Conservation (phyloP, 64 coral and sea anemone species). For the Pocillopora damicornis region DNA sequence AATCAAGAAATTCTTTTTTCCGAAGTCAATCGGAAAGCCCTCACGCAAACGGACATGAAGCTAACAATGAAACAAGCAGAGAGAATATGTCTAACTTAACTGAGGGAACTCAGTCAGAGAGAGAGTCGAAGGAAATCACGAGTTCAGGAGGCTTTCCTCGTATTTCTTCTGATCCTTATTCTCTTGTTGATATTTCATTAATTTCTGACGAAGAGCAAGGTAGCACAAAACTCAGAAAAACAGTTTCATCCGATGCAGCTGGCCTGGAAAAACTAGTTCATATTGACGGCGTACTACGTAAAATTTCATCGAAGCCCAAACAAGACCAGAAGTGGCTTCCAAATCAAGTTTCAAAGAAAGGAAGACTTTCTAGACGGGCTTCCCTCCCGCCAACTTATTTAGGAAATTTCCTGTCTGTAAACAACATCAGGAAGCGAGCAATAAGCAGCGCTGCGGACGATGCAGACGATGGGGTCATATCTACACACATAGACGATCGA, state of each 20-base stretch:
- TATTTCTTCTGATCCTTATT: background rate
- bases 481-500: background rate
- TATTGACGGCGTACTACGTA: background rate
- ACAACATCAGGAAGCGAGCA: slow-evolving; percentile 24
- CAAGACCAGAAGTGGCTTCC: background rate
- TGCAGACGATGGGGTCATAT: background rate
- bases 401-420: slow-evolving; percentile 15
- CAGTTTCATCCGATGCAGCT: background rate
- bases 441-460: background rate
- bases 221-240: background rate
- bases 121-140: background rate
- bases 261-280: background rate
- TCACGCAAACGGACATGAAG: background rate
- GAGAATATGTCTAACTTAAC: background rate
- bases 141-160: background rate
- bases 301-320: background rate
- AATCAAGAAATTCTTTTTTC: background rate
- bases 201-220: background rate
- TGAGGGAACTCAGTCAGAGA: background rate
- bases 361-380: background rate
- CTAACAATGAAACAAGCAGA: background rate
- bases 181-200: background rate
- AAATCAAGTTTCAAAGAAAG: background rate
- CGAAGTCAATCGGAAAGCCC: background rate
- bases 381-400: slow-evolving; percentile 12